Base-by-base conservation (phyloP, 2,113 vertebrate genomes). In the Crypturellus undulatus region DNA sequence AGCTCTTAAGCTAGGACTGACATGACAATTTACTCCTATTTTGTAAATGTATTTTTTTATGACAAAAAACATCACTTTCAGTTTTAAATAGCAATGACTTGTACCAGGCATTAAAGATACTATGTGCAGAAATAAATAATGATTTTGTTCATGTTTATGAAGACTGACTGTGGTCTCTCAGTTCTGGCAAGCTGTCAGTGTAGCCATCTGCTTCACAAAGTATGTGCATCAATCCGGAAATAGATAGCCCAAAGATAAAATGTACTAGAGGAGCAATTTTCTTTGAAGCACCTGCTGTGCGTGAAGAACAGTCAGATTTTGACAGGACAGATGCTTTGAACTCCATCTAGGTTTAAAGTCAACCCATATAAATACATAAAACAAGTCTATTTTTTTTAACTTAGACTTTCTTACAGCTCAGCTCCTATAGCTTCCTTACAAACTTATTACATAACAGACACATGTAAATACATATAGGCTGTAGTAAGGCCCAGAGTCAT, bases 131-230 rank as follows among this genome's bases (percentile, higher is more conserved):
- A 97, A 81, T 89, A 93, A 90, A 91, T 67, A 73, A 49, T 52
- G 34, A 87, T 85, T 90, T 91, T 95, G 32, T 77, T 87, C 79
- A 42, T 83, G 45, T 72, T 91, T 92, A 67, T 85, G 79, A 68
- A 92, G 76, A 64, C n/a, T 94, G 89, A 87, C 79, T 38, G 60
- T 68, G 68, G 84, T 93, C 79, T 64, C 77, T 71, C 77, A 77
- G 36, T 51, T 89, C 87, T 95, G 95, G 91, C 91, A 91, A 95
- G 60, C 45, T 94, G 63, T 87, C 93, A 95, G 0, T 8, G 51
- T 21, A 85, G 71, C 91, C 94, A 95, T 96, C 91, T 95, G 93
- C 85, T 93, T 93, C 70, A 54, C 25, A 60, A 89, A 91, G 64
- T 95, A 85, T 92, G 69, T 82, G 75, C 36, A 75, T 85, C 84